Conservation (phyloP, 2,797 vertebrate genomes). For the Cottoperca gobio region DNA sequence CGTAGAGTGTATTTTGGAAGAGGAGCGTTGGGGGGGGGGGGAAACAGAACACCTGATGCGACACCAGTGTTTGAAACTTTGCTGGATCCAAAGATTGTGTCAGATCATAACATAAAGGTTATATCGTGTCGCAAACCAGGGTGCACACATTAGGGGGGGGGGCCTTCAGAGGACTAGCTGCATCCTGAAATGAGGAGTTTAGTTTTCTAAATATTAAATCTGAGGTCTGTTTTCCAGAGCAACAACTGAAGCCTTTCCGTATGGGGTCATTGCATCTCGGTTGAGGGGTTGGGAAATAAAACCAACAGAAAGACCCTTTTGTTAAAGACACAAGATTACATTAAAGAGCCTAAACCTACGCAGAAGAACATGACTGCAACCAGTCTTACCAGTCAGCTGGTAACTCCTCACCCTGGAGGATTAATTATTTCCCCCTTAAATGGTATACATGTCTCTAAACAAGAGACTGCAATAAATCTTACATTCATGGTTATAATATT, state of each 20-base stretch:
- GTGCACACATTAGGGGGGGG: background rate
- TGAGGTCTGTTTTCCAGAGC: background rate
- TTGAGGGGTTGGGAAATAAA: background rate
- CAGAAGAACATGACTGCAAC: no score
- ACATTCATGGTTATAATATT: background rate
- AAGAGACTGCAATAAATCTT: background rate
- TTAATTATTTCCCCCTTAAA: conserved; percentile 1
- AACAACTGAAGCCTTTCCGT: background rate
- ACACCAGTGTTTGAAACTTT: background rate
- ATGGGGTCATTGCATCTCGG: background rate
- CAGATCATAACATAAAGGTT: background rate
- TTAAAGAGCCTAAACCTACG: background rate
- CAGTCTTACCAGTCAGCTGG: no score
- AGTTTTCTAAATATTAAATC: background rate
- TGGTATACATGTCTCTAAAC: conserved; percentile 1
- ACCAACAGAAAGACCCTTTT: background rate
- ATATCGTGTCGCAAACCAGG: no score
- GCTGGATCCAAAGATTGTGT: background rate
- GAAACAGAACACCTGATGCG: background rate
- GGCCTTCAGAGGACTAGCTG: background rate
- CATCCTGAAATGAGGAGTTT: background rate
- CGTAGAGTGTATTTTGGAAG: background rate
- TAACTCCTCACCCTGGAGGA: background rate
- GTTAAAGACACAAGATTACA: no score
- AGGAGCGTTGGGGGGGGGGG: background rate